Base-by-base conservation (phyloP, 2,888 invertebrate genomes). In the Chymomyza amoena region DNA sequence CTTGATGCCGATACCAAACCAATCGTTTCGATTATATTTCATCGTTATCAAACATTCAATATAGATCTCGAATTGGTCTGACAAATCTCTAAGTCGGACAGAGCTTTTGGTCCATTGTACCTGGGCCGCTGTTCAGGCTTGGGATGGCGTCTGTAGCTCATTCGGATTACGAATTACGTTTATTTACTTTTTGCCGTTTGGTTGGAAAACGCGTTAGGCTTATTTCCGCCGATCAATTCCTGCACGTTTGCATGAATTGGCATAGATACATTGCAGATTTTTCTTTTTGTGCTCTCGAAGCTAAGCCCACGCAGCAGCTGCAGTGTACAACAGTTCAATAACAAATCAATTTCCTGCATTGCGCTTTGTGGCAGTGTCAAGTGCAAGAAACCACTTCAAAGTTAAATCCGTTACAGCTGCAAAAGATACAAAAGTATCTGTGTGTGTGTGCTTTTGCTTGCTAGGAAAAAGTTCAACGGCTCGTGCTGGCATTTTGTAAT, bases 261-360 rank as follows among this genome's bases (percentile, higher is more conserved):
- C 39, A 45, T 13, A 75, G 78, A 80, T 82, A 75, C 82, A 69
- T 76, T 78, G 72, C 39, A 13, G 39, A 45, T 45, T 72, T 70
- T 68, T 66, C 71, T 75, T 61, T 64, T 57, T 6, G n/a, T n/a
- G n/a, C 61, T 77, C 39, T 45, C 39, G 13, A 72, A 69, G 7
- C 32, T 32, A 32, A 32, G 28, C 67, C 69, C 64, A 67, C 52
- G 61, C 6, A 54, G 61, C 6, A 54, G 52, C 51, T 18, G 45
- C 20, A 52, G 51, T 18, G 15, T 54, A 15, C 18, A 18, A 15
- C 18, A 18, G 32, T 45, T 56, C 57, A 72, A 70, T 67, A 65
- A 70, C 67, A 80, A 76, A 85, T 83, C 83, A 78, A 84, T 84
- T 84, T 84, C 76, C 81, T 79, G 77, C 36, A 32, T 28, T 61